A percentile compares a stretch with the other conserved stretches of the same genome.
These are phyloP conservation scores for Amphipoea lucens DNA, from an alignment of 2,888 invertebrate species.

Conservation along the genomic window DNA sequence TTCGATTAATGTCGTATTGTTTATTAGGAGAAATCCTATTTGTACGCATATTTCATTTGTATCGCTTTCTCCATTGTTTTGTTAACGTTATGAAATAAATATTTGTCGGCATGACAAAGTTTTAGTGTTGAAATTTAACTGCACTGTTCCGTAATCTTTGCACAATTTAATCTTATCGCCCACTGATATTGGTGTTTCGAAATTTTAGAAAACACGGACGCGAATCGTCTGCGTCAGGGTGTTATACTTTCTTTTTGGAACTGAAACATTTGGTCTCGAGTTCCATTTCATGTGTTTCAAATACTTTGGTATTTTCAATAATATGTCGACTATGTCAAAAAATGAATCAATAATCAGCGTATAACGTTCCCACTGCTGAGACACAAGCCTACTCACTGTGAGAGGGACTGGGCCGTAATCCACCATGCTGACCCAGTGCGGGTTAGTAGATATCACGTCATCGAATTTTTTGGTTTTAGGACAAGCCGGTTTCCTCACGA, in stretches of 20 bases:
- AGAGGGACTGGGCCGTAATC: background rate
- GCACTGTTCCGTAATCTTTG: slow-evolving; percentile 42
- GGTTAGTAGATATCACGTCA: background rate
- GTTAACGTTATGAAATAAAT: slow-evolving; percentile 55
- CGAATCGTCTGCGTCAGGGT: background rate
- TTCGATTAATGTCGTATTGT: slow-evolving; percentile 64
- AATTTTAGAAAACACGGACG: slow-evolving; percentile 41
- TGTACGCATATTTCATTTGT: slow-evolving; percentile 49
- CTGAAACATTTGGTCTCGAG: background rate
- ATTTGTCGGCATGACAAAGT: slow-evolving; percentile 61
- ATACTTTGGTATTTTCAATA: background rate
- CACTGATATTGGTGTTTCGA: slow-evolving; percentile 37
- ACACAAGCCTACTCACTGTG: background rate
- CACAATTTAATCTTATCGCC: slow-evolving; percentile 45
- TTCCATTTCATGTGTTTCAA: background rate
- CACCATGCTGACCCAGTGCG: background rate
- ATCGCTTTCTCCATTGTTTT: slow-evolving; percentile 64
- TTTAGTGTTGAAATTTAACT: slow-evolving; percentile 42
- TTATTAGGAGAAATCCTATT: slow-evolving; percentile 55
- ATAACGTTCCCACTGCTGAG: background rate
- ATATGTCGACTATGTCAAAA: background rate
- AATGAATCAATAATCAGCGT: background rate
- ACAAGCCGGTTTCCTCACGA: background rate
- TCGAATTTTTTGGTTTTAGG: background rate
- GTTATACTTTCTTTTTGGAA: background rate